phyloP scores from a whole-genome alignment of 2,797 vertebrate species.

The Bufotes viridis region DNA sequence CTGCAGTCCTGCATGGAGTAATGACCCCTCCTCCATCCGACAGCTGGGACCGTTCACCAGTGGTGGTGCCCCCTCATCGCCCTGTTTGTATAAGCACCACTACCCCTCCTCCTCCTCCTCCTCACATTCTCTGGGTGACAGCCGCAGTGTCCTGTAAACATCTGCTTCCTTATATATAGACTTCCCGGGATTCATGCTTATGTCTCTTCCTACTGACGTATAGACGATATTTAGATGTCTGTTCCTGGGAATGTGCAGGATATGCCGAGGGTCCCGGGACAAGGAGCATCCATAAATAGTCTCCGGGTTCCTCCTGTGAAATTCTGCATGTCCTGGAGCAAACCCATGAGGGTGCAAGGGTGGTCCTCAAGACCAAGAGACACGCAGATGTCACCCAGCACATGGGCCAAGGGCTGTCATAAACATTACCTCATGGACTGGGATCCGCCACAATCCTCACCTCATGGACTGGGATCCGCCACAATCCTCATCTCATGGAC shows the following conservation, averaged over 20 bases:
- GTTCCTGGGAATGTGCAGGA: background rate
- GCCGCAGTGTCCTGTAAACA: background rate
- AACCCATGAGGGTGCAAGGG: too few species aligned
- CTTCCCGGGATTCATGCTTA: background rate
- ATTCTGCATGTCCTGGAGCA: too few species aligned
- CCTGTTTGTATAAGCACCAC: background rate
- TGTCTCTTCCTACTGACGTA: background rate
- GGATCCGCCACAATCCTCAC: too few species aligned
- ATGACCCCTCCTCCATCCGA: background rate
- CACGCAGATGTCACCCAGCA: too few species aligned
- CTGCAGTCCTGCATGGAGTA: background rate
- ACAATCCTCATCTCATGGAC: too few species aligned
- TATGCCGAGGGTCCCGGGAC: background rate
- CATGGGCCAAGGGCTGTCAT: too few species aligned
- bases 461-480: too few species aligned
- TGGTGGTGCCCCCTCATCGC: background rate
- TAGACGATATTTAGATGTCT: background rate
- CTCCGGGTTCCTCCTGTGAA: too few species aligned
- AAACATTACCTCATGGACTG: too few species aligned
- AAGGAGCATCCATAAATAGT: background rate
- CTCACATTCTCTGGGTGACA: background rate
- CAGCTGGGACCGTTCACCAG: constrained; percentile 4
- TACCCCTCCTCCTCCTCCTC: background rate
- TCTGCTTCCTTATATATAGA: background rate
- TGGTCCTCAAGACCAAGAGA: too few species aligned